These are phyloP conservation scores for Lepus oiostolus DNA, from an alignment of 2,797 vertebrate genomes.

Conservation along the genomic window DNA sequence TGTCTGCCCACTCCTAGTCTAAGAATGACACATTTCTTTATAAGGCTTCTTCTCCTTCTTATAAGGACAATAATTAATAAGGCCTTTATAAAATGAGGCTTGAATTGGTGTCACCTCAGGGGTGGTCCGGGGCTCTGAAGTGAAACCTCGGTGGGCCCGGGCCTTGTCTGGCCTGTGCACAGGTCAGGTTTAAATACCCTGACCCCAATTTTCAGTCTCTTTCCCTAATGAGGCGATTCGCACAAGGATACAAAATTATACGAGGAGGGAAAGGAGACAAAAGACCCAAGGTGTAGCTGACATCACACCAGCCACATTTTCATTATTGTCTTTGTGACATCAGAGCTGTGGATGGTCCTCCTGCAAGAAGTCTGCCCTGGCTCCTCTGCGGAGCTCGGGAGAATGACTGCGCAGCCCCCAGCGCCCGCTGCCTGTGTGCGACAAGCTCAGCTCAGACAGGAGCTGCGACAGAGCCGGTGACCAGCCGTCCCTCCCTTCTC, in stretches of 20 bases:
- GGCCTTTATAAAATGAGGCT: constrained; percentile 98
- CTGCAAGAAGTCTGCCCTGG: constrained; percentile 80
- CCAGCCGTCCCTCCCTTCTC: constrained; percentile 67
- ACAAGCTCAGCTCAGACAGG: constrained; percentile 78
- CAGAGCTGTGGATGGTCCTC: constrained; percentile 88
- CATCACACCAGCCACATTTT: constrained; percentile 88
- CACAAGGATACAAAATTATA: constrained; percentile 91
- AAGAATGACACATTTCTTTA: constrained; percentile 98
- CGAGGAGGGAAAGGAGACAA: constrained; percentile 87
- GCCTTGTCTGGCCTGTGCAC: constrained; percentile 95
- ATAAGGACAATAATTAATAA: constrained; percentile 99
- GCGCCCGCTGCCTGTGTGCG: constrained; percentile 82
- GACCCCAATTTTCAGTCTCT: constrained; percentile 98
- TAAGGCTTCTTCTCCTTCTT: constrained; percentile 94
- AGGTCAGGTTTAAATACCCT: constrained; percentile 98
- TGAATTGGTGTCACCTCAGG: constrained; percentile 97
- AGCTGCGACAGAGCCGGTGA: constrained; percentile 69
- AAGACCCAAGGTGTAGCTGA: constrained; percentile 90
- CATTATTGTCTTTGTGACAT: constrained; percentile 90
- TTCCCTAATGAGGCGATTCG: constrained; percentile 98
- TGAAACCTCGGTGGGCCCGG: constrained; percentile 94
- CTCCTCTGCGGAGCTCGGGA: constrained; percentile 85
- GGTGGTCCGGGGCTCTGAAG: constrained; percentile 95
- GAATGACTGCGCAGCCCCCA: constrained; percentile 87
- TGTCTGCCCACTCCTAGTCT: constrained; percentile 93